Percentiles rank a stretch among this genome's conserved stretches.
These are phyloP conservation scores for Timema podura DNA, from an alignment of 2,888 invertebrate species.

Conservation along the genomic window DNA sequence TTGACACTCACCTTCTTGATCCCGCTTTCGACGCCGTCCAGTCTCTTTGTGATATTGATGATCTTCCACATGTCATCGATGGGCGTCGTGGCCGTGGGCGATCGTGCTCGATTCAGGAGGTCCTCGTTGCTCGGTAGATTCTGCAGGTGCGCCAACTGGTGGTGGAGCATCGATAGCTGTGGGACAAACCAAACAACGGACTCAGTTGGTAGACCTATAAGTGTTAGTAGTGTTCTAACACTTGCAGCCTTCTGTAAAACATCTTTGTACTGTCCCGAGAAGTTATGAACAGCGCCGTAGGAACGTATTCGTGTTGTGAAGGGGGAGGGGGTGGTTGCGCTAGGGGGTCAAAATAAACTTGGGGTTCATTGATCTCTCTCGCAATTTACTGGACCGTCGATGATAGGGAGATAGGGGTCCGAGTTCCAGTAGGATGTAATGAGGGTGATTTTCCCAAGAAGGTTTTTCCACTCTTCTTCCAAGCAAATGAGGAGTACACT, in stretches of 20 bases:
- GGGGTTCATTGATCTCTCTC: too few species aligned
- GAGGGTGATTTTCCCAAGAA: too few species aligned
- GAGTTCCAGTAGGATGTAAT: too few species aligned
- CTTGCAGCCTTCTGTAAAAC: neutral
- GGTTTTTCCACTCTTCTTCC: too few species aligned
- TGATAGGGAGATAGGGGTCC: too few species aligned
- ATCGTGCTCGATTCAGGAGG: constrained; percentile 42
- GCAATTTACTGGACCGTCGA: too few species aligned
- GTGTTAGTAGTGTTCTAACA: neutral
- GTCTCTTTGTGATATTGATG: constrained; percentile 57
- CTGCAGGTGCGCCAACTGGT: constrained; percentile 45
- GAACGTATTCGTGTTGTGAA: too few species aligned
- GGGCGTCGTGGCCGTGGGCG: constrained; percentile 40
- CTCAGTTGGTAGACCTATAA: neutral
- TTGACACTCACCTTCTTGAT: constrained; percentile 47
- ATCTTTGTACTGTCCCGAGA: too few species aligned
- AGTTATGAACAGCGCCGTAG: too few species aligned
- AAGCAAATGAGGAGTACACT: too few species aligned
- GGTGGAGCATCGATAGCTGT: constrained; percentile 42
- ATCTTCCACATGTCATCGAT: constrained; percentile 63
- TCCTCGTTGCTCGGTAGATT: constrained; percentile 46
- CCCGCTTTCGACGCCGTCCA: constrained; percentile 60
- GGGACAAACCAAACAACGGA: constrained; percentile 22
- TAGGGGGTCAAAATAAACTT: too few species aligned
- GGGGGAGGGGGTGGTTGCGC: too few species aligned